Evolutionary conservation across 2,113 vertebrate species (phyloP), one percentile per base, ranked within the genome.

Genomic region (Eupsittula cactorum): DNA sequence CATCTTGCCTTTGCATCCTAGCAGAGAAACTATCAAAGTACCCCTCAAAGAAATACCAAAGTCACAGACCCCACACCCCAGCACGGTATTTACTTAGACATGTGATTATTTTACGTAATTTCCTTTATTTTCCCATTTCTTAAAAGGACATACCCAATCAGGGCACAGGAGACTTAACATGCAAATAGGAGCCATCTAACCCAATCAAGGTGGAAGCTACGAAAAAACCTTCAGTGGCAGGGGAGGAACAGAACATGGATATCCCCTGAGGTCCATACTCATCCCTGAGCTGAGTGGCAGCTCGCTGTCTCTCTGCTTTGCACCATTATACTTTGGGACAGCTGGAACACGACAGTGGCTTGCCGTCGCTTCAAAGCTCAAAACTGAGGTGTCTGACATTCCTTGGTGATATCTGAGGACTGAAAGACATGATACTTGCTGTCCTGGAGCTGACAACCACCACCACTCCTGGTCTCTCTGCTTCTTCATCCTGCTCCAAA

Each of bases 111-210:
- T 92, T 82, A 82, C 44, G 82, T 84, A 27, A 78, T 77, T 91
- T 74, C 68, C 35, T 90, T 81, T 33, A 55, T 65, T 95, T 89
- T 91, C 44, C 24, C 23, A 23, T 49, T 49, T 93, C 83, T 92
- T 59, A n/a, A 44, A 97, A 97, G 96, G 96, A 75, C 16, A 31
- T 52, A 53, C 7, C 60, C 19, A 68, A 3, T 82, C 76, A 64
- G 63, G 42, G 55, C 70, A 95, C 59, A 94, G 93, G 94, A 97
- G 70, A 93, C 46, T 69, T 95, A 85, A 73, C 13, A 6, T 57
- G 82, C 93, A 89, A 88, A 74, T 55, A 86, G 29, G 46, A 95
- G 71, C 49, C 80, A 86, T 29, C 41, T 79, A 53, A 90, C 33
- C 33, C 76, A 75, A 6, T 49, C 9, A 44, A 89, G 41, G 16